Percentiles rank a stretch among this genome's conserved stretches.
These are phyloP conservation scores for Microplitis deprimator DNA, from an alignment of 2,888 invertebrate genomes.

Conservation along the genomic window DNA sequence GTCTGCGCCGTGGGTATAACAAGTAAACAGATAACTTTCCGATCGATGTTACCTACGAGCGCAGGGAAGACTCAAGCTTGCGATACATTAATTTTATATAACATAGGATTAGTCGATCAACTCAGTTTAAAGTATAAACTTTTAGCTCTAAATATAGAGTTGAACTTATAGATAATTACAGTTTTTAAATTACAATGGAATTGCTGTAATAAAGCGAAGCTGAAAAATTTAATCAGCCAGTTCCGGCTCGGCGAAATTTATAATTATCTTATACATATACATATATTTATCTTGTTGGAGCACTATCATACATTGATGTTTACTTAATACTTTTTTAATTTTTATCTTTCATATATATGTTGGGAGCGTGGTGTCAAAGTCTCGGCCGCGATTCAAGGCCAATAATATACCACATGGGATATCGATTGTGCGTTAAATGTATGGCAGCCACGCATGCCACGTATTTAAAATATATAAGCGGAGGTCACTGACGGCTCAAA, in stretches of 20 bases:
- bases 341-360: not conserved
- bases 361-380: conserved; percentile 22
- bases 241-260: not conserved
- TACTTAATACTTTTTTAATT: conserved; percentile 2
- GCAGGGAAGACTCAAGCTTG: not conserved
- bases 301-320: not conserved
- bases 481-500: not conserved
- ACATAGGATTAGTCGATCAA: not conserved
- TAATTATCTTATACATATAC: not conserved
- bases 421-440: conserved; percentile 54
- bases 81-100: not conserved
- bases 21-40: not conserved
- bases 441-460: conserved; percentile 52
- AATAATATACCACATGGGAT: conserved; percentile 45
- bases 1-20: not conserved
- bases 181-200: not conserved
- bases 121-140: not conserved
- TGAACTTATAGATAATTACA: not conserved
- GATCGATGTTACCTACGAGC: not conserved
- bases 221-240: not conserved
- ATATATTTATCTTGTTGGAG: not conserved
- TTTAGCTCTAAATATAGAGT: not conserved
- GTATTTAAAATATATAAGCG: conserved; percentile 2
- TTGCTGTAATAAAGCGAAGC: not conserved
- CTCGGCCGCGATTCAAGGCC: conserved; percentile 46